phyloP scores from a whole-genome alignment of 1,140 invertebrate species.

The Apolygus lucorum region DNA sequence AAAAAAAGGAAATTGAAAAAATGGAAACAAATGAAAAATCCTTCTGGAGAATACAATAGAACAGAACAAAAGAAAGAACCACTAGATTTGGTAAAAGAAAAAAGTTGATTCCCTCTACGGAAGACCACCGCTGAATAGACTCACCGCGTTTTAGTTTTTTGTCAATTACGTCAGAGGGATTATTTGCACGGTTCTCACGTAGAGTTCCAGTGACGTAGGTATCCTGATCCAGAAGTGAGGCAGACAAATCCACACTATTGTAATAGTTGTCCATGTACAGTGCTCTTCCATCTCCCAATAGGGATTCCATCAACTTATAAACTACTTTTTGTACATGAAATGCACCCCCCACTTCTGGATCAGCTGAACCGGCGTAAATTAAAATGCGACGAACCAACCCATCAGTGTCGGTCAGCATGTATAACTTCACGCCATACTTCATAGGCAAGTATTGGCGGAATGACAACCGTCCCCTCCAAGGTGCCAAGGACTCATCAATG shows the following conservation, averaged over 20 bases:
- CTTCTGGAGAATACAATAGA: no score
- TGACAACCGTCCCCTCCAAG: conserved; percentile 35
- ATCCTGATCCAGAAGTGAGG: conserved; percentile 24
- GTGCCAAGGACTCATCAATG: conserved; percentile 34
- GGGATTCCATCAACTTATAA: conserved; percentile 18
- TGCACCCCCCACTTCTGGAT: conserved; percentile 4
- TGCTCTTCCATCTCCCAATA: no score
- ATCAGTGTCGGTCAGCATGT: conserved; percentile 32
- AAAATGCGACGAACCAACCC: conserved; percentile 24
- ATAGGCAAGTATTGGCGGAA: conserved; percentile 37
- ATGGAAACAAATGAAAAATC: no score
- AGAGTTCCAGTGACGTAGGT: conserved; percentile 30
- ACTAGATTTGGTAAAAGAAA: no score
- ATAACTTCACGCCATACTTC: conserved; percentile 37
- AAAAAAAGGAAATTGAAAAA: no score
- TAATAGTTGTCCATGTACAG: conserved; percentile 24
- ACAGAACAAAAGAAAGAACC: no score
- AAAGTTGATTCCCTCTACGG: conserved; percentile 8
- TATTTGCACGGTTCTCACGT: conserved; percentile 17
- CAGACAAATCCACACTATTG: conserved; percentile 23
- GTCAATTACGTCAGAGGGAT: conserved; percentile 27
- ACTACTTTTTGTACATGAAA: conserved; percentile 22
- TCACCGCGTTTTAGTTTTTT: conserved; percentile 30
- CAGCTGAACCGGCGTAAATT: conserved; percentile 24
- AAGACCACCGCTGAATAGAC: conserved; percentile 12